Evolutionary conservation across 1,140 invertebrate genomes (phyloP).

Genomic region (Platyscapa corneri): DNA sequence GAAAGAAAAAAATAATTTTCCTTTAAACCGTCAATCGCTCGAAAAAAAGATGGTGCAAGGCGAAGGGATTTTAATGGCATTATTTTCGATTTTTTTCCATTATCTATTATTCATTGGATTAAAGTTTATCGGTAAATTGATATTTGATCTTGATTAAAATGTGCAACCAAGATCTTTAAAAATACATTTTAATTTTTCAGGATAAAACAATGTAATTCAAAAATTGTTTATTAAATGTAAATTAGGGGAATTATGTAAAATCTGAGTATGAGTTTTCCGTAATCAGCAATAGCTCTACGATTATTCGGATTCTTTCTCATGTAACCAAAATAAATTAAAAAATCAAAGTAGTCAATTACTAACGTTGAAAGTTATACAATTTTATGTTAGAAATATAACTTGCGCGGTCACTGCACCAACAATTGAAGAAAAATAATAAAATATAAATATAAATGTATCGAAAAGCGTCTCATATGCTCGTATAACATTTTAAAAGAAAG

Average conservation of each 20-base stretch:
- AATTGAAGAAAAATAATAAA: neutral
- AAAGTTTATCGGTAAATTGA: too few species aligned
- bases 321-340: neutral
- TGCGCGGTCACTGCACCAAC: neutral
- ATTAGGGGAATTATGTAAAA: too few species aligned
- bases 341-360: constrained; percentile 25
- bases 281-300: too few species aligned
- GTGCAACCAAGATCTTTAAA: too few species aligned
- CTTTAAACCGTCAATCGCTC: neutral
- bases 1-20: neutral
- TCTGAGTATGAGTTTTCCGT: too few species aligned
- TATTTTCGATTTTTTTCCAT: neutral
- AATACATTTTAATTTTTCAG: too few species aligned
- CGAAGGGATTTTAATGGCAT: neutral
- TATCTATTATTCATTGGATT: too few species aligned
- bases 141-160: too few species aligned
- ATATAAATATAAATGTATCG: neutral
- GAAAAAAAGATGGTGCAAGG: neutral
- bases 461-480: neutral
- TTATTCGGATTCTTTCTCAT: neutral
- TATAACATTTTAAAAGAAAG: constrained; percentile 4
- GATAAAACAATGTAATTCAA: too few species aligned
- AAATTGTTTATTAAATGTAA: too few species aligned
- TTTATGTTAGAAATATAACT: neutral
- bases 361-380: constrained; percentile 1